Evolutionary conservation across 92 coral and sea anemone species (phyloP).

Genomic region (Siderastrea siderea): DNA sequence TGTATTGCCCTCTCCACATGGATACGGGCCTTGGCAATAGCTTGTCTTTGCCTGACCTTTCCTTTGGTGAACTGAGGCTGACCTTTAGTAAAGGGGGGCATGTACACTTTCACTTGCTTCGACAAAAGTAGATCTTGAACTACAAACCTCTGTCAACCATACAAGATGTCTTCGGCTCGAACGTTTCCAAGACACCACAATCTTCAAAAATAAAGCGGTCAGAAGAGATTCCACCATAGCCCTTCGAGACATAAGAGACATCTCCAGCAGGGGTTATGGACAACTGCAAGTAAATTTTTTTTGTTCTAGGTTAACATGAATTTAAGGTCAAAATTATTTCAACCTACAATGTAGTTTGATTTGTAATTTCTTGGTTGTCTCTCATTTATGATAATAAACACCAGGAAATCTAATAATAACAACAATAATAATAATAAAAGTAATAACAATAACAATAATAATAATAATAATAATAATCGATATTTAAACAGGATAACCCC

Average conservation of each 20-base stretch:
- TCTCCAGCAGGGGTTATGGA: conserved; percentile 51
- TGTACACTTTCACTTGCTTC: conserved; percentile 49
- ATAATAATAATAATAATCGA: too few relatives aligned
- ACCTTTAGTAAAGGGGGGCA: conserved; percentile 42
- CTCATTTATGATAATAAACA: too few relatives aligned
- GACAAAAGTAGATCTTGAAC: conserved; percentile 51
- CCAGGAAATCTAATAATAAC: too few relatives aligned
- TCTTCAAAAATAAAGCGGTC: conserved; percentile 47
- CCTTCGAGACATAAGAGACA: conserved; percentile 52
- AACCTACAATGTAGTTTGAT: too few relatives aligned
- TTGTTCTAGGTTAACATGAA: neutral
- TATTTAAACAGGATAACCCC: too few relatives aligned
- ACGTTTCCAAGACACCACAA: conserved; percentile 45
- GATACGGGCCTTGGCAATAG: conserved; percentile 31
- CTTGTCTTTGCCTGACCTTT: conserved; percentile 31
- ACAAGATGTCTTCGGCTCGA: conserved; percentile 31
- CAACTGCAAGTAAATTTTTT: conserved; percentile 6
- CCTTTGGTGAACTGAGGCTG: conserved; percentile 48
- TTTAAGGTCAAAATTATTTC: neutral
- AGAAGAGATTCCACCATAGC: conserved; percentile 60
- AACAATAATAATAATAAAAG: too few relatives aligned
- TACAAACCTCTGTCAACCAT: conserved; percentile 65
- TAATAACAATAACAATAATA: too few relatives aligned
- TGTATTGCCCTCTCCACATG: conserved; percentile 43
- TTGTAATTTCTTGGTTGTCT: too few relatives aligned